phyloP scores from a whole-genome alignment of 1,140 invertebrate genomes.

The Muscidifurax raptorellus region DNA sequence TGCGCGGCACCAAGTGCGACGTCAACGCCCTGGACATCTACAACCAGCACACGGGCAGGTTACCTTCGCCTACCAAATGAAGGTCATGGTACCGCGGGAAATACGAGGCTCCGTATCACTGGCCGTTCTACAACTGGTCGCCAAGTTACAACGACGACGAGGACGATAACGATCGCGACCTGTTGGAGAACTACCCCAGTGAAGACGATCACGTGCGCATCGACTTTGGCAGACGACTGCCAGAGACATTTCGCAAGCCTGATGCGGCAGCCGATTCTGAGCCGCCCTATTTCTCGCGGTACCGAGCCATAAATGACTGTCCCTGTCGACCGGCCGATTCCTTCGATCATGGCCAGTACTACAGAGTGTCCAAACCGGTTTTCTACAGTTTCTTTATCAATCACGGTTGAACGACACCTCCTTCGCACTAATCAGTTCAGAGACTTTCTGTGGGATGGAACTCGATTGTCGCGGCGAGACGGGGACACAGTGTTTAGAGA shows the following conservation, averaged over 20 bases:
- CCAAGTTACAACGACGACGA: background rate
- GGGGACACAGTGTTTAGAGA: background rate
- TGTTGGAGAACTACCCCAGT: background rate
- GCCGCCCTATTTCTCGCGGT: slow-evolving; percentile 53
- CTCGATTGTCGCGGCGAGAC: background rate
- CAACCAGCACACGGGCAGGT: background rate
- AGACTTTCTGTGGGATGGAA: background rate
- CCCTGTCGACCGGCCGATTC: background rate
- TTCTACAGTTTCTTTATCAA: slow-evolving; percentile 50
- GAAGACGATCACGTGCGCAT: slow-evolving; percentile 1
- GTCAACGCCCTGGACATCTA: slow-evolving; percentile 13
- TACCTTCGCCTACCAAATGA: slow-evolving; percentile 52
- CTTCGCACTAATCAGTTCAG: background rate
- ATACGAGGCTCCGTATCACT: background rate
- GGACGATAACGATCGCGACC: background rate
- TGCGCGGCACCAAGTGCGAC: slow-evolving; percentile 75
- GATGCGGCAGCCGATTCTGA: background rate
- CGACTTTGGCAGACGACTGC: background rate
- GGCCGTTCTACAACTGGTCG: background rate
- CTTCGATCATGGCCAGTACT: background rate
- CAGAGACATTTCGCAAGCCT: background rate
- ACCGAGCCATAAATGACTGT: slow-evolving; percentile 7
- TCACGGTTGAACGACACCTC: slow-evolving; percentile 46
- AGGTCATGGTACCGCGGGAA: slow-evolving; percentile 59
- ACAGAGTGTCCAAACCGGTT: background rate